These are phyloP conservation scores for Onthophagus sagittarius DNA, from an alignment of 2,888 invertebrate species.

Conservation along the genomic window DNA sequence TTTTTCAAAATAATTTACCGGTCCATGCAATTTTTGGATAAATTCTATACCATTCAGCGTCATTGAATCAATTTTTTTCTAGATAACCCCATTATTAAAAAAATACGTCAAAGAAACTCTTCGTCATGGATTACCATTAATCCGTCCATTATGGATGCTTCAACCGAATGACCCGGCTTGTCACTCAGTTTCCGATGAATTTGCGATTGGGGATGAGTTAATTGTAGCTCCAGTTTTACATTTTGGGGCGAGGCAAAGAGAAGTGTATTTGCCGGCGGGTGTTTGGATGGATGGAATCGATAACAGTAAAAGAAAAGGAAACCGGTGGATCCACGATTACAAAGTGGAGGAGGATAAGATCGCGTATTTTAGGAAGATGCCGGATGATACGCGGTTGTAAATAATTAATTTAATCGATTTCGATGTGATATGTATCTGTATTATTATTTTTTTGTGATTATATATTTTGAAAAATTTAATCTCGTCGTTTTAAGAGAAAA, in stretches of 20 bases:
- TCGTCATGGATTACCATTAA: conserved; percentile 77
- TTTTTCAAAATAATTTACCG: too few relatives aligned
- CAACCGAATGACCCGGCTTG: conserved; percentile 76
- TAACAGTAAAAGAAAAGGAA: conserved; percentile 79
- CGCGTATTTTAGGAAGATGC: conserved; percentile 80
- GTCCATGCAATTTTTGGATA: too few relatives aligned
- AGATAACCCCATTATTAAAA: conserved; percentile 72
- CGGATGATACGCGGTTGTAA: conserved; percentile 59
- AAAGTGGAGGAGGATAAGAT: conserved; percentile 74
- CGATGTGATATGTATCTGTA: too few relatives aligned
- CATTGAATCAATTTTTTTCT: conserved; percentile 29
- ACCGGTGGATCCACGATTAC: conserved; percentile 87
- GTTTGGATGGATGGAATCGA: conserved; percentile 92
- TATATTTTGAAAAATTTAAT: too few relatives aligned
- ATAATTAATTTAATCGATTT: not conserved
- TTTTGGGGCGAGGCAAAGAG: conserved; percentile 65
- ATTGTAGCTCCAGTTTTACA: conserved; percentile 85
- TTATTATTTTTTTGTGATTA: too few relatives aligned
- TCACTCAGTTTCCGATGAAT: conserved; percentile 76
- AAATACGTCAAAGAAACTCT: conserved; percentile 75
- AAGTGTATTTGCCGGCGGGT: conserved; percentile 86
- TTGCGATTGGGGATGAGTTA: conserved; percentile 83
- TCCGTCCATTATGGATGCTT: conserved; percentile 87
- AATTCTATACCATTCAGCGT: too few relatives aligned
- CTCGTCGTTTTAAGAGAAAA: too few relatives aligned